These are phyloP conservation scores for Dallia pectoralis DNA, from an alignment of 2,797 vertebrate species.

Conservation along the genomic window DNA sequence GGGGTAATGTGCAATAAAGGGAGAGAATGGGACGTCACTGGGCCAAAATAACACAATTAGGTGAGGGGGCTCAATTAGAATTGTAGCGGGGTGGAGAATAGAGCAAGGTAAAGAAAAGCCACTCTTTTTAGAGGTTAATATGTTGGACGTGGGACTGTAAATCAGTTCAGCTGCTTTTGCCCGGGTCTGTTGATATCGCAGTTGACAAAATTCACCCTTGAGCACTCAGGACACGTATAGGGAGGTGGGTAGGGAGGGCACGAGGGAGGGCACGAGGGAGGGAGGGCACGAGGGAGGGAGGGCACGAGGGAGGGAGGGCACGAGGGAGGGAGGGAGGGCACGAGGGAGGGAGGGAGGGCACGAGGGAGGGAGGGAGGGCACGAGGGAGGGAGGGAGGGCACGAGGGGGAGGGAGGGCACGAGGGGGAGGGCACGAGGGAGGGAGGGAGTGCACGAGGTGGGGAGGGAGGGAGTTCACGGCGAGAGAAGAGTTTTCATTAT, in stretches of 20 bases:
- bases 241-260: constrained; percentile 14
- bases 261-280: constrained; percentile 40
- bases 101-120: constrained; percentile 7
- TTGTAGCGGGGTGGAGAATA: constrained; percentile 18
- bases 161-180: neutral
- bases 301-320: no score
- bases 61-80: constrained; percentile 34
- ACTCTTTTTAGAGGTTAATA: constrained; percentile 24
- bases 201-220: constrained; percentile 16
- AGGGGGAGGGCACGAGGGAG: no score
- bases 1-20: constrained; percentile 33
- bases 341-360: constrained; percentile 35
- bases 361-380: no score
- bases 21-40: constrained; percentile 17
- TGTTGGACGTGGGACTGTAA: constrained; percentile 7
- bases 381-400: constrained; percentile 39
- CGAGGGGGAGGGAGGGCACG: no score
- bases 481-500: constrained; percentile 38
- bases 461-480: constrained; percentile 21
- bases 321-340: constrained; percentile 42
- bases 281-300: no score
- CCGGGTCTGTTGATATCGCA: constrained; percentile 23
- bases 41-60: constrained; percentile 46
- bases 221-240: constrained; percentile 11
- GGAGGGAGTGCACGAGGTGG: no score